phyloP scores from a whole-genome alignment of 2,797 vertebrate species.

The Danio jaintianensis region DNA sequence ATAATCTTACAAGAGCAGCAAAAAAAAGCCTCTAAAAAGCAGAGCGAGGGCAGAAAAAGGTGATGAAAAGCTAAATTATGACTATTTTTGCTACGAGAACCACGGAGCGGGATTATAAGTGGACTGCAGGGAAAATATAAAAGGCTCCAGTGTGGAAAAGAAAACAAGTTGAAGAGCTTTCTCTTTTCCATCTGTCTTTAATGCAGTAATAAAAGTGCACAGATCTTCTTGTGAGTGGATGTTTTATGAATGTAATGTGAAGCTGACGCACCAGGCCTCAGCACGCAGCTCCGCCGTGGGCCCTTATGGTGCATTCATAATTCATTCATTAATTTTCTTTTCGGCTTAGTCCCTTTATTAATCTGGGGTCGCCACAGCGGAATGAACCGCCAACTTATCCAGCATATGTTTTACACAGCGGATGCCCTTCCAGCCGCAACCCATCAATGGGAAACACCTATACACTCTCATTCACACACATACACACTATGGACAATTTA shows the following conservation, averaged over 20 bases:
- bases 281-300: constrained; percentile 16
- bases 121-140: not conserved
- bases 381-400: no score
- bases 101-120: not conserved
- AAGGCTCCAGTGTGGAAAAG: not conserved
- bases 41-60: not conserved
- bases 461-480: no score
- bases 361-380: no score
- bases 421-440: no score
- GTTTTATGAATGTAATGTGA: not conserved
- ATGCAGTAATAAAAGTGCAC: constrained; percentile 1
- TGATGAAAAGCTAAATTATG: not conserved
- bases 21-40: not conserved
- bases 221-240: not conserved
- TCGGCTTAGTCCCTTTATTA: no score
- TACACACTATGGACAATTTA: no score
- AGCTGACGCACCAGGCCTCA: not conserved
- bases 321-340: no score
- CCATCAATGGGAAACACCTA: no score
- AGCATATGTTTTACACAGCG: no score
- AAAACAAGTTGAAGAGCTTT: not conserved
- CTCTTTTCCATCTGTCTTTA: not conserved
- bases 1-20: not conserved
- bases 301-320: not conserved
- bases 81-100: not conserved